phyloP scores from a whole-genome alignment of 2,888 invertebrate genomes.

The Caenorhabditis becei region DNA sequence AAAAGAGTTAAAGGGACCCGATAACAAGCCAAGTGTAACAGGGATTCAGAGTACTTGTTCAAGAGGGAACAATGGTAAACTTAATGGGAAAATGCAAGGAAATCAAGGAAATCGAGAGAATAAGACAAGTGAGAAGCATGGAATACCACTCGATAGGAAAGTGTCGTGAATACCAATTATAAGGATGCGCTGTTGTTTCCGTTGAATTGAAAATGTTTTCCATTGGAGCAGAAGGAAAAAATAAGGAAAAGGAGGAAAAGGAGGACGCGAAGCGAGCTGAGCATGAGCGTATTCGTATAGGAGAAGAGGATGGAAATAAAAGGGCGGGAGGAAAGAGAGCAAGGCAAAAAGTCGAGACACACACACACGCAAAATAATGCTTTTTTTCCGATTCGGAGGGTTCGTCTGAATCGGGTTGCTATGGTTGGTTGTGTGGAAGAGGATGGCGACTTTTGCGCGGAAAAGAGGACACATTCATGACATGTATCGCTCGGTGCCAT shows the following conservation, averaged over 20 bases:
- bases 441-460: background rate
- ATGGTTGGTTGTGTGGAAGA: constrained; percentile 20
- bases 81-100: too few relatives aligned
- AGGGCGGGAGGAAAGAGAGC: constrained; percentile 44
- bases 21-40: constrained; percentile 8
- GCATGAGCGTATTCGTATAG: constrained; percentile 55
- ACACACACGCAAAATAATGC: constrained; percentile 46
- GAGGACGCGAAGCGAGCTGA: constrained; percentile 27
- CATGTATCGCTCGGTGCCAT: constrained; percentile 22
- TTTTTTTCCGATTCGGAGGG: constrained; percentile 27
- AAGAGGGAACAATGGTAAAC: too few relatives aligned
- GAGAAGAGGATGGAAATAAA: constrained; percentile 48
- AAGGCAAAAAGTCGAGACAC: constrained; percentile 42
- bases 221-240: constrained; percentile 37
- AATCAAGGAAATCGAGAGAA: too few relatives aligned
- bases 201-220: constrained; percentile 48
- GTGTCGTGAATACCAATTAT: constrained; percentile 46
- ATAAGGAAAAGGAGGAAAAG: constrained; percentile 11
- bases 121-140: background rate
- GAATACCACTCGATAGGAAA: constrained; percentile 12
- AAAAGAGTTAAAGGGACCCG: background rate
- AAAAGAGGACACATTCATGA: constrained; percentile 18
- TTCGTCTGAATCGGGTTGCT: constrained; percentile 30
- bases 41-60: background rate
- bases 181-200: constrained; percentile 41